Percentiles rank a stretch among this genome's conserved stretches.
Conservation (phyloP, 2,797 vertebrate genomes). For the Cuculus canorus region DNA sequence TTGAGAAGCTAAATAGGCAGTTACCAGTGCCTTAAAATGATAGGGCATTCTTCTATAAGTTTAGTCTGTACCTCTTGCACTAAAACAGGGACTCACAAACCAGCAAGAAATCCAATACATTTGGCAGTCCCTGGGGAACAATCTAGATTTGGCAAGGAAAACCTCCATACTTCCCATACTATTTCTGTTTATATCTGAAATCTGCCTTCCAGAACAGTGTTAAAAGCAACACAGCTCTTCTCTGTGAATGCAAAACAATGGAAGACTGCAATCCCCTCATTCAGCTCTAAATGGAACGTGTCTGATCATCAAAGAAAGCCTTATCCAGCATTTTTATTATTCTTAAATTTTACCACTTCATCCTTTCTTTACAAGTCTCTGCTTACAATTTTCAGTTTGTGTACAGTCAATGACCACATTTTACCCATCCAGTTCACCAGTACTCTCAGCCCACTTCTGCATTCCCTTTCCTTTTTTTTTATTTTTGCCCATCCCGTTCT, state of each 20-base stretch:
- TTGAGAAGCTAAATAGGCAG: background rate
- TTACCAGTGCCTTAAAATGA: background rate
- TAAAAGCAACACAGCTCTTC: background rate
- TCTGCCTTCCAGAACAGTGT: background rate
- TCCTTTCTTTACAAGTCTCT: background rate
- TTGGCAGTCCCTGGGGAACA: background rate
- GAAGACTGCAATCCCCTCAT: background rate
- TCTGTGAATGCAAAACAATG: background rate
- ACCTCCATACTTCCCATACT: background rate
- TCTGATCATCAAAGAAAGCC: background rate
- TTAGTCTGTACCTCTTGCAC: background rate
- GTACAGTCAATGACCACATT: background rate
- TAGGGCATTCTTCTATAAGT: background rate
- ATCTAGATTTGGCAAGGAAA: background rate
- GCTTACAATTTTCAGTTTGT: background rate
- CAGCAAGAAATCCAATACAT: background rate
- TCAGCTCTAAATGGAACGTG: background rate
- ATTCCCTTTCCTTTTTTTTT: background rate
- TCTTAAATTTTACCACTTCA: background rate
- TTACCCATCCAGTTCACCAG: background rate
- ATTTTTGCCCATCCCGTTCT: rapidly evolving
- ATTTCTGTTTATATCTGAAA: background rate
- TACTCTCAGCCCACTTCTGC: background rate
- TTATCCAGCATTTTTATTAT: background rate
- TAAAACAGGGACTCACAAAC: background rate